Evolutionary conservation across 2,797 vertebrate genomes (phyloP).

Genomic region (Steatocranus sp.): DNA sequence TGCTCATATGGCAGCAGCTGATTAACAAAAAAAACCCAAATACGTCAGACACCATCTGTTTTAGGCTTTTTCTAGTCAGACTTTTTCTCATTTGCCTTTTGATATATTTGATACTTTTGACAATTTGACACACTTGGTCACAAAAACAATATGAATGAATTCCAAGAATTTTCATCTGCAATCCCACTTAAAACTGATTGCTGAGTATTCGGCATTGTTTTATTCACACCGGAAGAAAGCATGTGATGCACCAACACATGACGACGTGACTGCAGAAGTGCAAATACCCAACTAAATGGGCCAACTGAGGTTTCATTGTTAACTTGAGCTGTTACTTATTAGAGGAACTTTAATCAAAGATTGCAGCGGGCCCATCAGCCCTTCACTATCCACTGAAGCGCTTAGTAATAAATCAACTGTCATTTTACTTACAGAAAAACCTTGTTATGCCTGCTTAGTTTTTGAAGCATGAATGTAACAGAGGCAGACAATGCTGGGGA

Average conservation of each 20-base stretch:
- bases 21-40: accelerated
- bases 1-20: neutral
- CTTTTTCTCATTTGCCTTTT: neutral
- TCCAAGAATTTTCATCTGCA: neutral
- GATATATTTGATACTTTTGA: neutral
- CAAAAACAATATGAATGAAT: neutral
- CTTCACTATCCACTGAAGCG: neutral
- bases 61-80: neutral
- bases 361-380: neutral
- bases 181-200: neutral
- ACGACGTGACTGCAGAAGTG: constrained; percentile 35
- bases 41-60: neutral
- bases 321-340: constrained; percentile 59
- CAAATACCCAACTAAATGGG: constrained; percentile 26
- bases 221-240: constrained; percentile 9
- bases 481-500: constrained; percentile 1
- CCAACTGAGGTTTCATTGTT: constrained; percentile 57
- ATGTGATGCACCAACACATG: constrained; percentile 36
- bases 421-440: neutral
- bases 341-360: constrained; percentile 18
- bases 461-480: constrained; percentile 6
- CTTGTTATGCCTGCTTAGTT: constrained; percentile 10
- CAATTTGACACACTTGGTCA: neutral
- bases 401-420: constrained; percentile 28
- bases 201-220: neutral